Conservation (phyloP, 37 sponge, comb jelly and placozoan species). For the Hexactinellida sp. region DNA sequence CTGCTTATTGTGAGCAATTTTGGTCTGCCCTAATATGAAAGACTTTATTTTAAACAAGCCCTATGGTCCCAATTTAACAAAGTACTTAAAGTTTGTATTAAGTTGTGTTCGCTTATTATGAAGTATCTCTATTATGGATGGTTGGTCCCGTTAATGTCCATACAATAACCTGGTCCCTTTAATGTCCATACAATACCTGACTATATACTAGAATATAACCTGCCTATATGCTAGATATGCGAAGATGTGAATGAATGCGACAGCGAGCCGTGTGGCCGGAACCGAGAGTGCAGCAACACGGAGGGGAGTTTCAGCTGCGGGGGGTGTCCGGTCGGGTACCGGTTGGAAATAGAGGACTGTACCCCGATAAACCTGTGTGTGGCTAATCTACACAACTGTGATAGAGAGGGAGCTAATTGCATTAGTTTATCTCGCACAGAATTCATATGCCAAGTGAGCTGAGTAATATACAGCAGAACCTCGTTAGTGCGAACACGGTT, state of each 20-base stretch:
- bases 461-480: neutral
- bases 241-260: constrained; percentile 4
- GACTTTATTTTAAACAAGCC: no score
- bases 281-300: neutral
- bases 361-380: neutral
- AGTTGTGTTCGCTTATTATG: no score
- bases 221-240: neutral
- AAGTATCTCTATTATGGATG: no score
- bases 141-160: no score
- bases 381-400: neutral
- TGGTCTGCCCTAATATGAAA: no score
- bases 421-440: neutral
- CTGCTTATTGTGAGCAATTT: no score
- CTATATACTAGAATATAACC: neutral
- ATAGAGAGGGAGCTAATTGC: neutral
- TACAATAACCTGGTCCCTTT: no score
- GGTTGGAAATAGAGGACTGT: neutral
- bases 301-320: neutral
- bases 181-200: no score
- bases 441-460: neutral
- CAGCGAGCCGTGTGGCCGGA: neutral
- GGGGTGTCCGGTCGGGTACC: neutral
- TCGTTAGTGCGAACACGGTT: no score
- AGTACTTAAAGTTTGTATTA: no score
- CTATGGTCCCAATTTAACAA: no score